Evolutionary conservation across 2,797 vertebrate species (phyloP).

Genomic region (Crenuchus spilurus): DNA sequence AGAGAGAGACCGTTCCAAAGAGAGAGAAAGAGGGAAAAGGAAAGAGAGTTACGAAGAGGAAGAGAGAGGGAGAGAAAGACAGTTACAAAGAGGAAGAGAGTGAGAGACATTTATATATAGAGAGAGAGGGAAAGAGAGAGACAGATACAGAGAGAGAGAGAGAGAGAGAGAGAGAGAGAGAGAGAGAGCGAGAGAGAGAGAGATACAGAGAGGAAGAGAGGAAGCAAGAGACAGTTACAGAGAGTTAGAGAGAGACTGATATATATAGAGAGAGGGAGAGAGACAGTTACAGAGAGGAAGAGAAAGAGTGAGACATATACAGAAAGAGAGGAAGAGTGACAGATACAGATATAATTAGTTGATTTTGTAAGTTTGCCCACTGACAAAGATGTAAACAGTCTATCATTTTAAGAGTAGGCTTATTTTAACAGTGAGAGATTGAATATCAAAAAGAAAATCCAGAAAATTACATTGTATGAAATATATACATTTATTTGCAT

Average conservation of each 20-base stretch:
- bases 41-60: not conserved
- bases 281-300: not conserved
- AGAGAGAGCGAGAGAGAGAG: not conserved
- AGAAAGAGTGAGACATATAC: not conserved
- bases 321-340: too few species aligned
- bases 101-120: too few species aligned
- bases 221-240: not conserved
- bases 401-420: too few species aligned
- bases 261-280: not conserved
- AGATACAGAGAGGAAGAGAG: too few species aligned
- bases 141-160: not conserved
- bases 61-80: not conserved
- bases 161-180: not conserved
- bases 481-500: too few species aligned
- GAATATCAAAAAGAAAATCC: too few species aligned
- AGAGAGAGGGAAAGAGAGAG: not conserved
- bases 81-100: too few species aligned
- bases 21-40: not conserved
- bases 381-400: too few species aligned
- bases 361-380: too few species aligned
- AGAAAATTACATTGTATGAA: too few species aligned
- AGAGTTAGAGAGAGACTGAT: not conserved
- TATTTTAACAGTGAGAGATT: too few species aligned
- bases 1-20: not conserved
- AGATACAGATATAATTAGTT: too few species aligned